These are phyloP conservation scores for Microchrysa polita DNA, from an alignment of 2,888 invertebrate species.

Conservation along the genomic window DNA sequence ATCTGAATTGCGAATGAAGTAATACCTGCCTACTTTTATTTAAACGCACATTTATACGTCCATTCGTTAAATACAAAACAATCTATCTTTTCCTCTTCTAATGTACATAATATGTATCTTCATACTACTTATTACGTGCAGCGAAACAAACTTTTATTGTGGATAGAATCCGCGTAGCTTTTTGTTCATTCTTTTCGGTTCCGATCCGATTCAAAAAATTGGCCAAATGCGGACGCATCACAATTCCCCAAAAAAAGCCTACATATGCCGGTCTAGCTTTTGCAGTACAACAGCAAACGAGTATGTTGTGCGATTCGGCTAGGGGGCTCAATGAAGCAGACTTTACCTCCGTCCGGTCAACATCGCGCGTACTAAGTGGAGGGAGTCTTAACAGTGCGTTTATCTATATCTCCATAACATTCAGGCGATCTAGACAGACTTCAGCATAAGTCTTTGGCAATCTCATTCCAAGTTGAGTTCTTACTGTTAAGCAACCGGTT, in stretches of 20 bases:
- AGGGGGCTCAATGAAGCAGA: neutral
- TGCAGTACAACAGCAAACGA: no score
- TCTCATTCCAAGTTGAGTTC: constrained; percentile 29
- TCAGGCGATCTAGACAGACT: constrained; percentile 2
- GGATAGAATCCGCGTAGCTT: no score
- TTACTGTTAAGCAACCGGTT: constrained; percentile 25
- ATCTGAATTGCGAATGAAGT: constrained; percentile 17
- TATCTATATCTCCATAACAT: neutral
- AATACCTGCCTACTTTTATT: constrained; percentile 23
- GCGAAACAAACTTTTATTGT: no score
- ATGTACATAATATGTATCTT: no score
- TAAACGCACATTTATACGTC: no score
- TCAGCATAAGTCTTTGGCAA: constrained; percentile 7
- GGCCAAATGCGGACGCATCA: neutral
- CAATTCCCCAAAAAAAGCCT: neutral
- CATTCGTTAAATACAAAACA: no score
- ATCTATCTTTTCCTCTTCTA: no score
- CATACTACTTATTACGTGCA: no score
- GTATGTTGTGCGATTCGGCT: neutral
- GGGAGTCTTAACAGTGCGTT: constrained; percentile 15
- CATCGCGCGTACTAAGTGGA: constrained; percentile 18
- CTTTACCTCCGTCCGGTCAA: constrained; percentile 6
- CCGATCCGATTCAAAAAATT: neutral
- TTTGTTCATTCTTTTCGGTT: no score
- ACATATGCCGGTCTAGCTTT: neutral